phyloP scores from a whole-genome alignment of 2,888 invertebrate genomes.

The Drosophila hamatofila region DNA sequence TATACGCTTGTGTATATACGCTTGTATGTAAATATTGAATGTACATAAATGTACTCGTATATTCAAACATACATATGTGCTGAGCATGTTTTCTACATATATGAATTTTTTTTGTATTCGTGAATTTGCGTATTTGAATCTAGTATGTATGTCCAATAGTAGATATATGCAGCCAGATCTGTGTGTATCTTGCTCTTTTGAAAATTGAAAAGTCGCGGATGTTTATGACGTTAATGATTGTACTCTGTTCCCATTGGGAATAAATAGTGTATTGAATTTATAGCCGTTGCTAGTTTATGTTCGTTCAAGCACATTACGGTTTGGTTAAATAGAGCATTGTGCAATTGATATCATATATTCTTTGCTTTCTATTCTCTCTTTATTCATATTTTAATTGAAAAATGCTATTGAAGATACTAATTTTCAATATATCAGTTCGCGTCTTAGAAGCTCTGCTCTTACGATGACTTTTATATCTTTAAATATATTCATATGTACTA shows the following conservation, averaged over 20 bases:
- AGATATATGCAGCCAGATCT: constrained; percentile 26
- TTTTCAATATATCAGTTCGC: background rate
- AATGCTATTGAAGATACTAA: background rate
- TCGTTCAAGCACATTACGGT: background rate
- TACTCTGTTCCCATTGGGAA: constrained; percentile 18
- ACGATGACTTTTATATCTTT: background rate
- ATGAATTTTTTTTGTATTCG: constrained; percentile 33
- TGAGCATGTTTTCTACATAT: constrained; percentile 7
- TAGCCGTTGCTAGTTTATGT: background rate
- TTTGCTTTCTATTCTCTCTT: background rate
- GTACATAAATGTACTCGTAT: background rate
- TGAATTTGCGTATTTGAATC: constrained; percentile 54
- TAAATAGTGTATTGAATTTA: constrained; percentile 10
- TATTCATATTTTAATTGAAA: constrained; percentile 5
- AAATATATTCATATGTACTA: too few species aligned
- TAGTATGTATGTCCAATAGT: constrained; percentile 8
- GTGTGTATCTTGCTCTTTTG: constrained; percentile 52
- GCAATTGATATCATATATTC: background rate
- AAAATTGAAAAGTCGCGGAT: constrained; percentile 64
- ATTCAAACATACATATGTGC: constrained; percentile 3
- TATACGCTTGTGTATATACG: background rate
- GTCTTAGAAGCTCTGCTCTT: background rate
- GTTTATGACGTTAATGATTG: constrained; percentile 70
- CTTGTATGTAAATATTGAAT: constrained; percentile 10
- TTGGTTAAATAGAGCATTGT: background rate